Percentiles rank a stretch among this genome's conserved stretches.
Evolutionary conservation across 2,797 vertebrate species (phyloP).

Genomic region (Enteromius mattozi): DNA sequence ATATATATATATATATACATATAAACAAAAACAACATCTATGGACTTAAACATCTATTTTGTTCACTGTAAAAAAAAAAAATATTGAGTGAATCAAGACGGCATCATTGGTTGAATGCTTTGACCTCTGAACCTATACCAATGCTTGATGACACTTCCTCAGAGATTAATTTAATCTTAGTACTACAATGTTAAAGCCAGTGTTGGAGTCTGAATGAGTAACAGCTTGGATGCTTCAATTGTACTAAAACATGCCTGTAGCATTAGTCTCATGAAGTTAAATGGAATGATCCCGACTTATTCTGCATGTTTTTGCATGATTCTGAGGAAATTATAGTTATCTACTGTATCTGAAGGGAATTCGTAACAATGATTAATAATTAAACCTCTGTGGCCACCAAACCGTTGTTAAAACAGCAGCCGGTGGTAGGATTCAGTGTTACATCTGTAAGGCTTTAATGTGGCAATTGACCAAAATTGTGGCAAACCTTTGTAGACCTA

Average conservation of each 20-base stretch:
- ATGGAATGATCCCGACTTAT: constrained; percentile 2
- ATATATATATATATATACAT: too few species aligned
- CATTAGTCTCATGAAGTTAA: constrained; percentile 8
- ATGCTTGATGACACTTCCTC: neutral
- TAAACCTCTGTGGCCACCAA: neutral
- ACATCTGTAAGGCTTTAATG: constrained; percentile 28
- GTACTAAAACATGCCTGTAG: constrained; percentile 11
- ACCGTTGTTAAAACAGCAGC: neutral
- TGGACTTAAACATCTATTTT: neutral
- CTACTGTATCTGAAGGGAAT: constrained; percentile 2
- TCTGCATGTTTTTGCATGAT: constrained; percentile 30
- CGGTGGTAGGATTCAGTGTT: constrained; percentile 15
- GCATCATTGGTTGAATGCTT: neutral
- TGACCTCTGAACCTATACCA: neutral
- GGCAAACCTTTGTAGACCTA: constrained; percentile 23
- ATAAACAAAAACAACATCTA: neutral
- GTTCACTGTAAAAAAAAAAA: neutral
- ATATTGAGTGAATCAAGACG: neutral
- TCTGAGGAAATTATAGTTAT: neutral
- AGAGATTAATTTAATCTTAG: neutral
- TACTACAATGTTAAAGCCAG: neutral
- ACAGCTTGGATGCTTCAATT: constrained; percentile 2
- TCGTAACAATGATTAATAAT: neutral
- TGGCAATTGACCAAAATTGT: constrained; percentile 53
- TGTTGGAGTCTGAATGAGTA: neutral